phyloP scores from a whole-genome alignment of 2,888 invertebrate species.

The Masnerella sp. region DNA sequence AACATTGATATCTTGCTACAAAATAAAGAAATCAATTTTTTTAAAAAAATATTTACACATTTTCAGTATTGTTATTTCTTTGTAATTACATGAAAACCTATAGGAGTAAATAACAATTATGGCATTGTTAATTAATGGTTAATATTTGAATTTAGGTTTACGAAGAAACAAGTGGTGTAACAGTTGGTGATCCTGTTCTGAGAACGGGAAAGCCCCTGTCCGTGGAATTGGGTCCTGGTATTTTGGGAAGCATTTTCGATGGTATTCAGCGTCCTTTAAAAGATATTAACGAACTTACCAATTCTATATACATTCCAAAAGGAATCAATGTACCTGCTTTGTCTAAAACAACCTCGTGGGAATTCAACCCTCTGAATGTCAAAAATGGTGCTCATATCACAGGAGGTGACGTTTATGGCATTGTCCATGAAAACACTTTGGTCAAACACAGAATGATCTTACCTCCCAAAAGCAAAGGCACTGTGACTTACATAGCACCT shows the following conservation, averaged over 20 bases:
- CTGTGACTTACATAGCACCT: conserved; percentile 96
- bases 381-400: conserved; percentile 98
- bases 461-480: conserved; percentile 96
- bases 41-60: no score
- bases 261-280: conserved; percentile 99
- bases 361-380: conserved; percentile 91
- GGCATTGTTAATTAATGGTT: no score
- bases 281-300: conserved; percentile 95
- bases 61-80: no score
- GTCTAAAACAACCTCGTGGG: conserved; percentile 90
- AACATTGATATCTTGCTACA: no score
- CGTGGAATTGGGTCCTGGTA: conserved; percentile 99
- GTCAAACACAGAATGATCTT: conserved; percentile 98
- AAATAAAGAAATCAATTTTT: no score
- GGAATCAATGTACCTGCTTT: conserved; percentile 97
- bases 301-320: conserved; percentile 99
- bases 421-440: conserved; percentile 97
- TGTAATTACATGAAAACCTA: no score
- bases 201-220: conserved; percentile 99
- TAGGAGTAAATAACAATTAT: no score
- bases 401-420: conserved; percentile 97
- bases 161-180: conserved; percentile 98
- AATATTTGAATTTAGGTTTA: no score
- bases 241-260: conserved; percentile 99
- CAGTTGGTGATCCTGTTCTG: conserved; percentile 99